A percentile compares a stretch with the other conserved stretches of the same genome.
These are phyloP conservation scores for Drosophila trapezifrons DNA, from an alignment of 1,140 invertebrate species.

Conservation along the genomic window DNA sequence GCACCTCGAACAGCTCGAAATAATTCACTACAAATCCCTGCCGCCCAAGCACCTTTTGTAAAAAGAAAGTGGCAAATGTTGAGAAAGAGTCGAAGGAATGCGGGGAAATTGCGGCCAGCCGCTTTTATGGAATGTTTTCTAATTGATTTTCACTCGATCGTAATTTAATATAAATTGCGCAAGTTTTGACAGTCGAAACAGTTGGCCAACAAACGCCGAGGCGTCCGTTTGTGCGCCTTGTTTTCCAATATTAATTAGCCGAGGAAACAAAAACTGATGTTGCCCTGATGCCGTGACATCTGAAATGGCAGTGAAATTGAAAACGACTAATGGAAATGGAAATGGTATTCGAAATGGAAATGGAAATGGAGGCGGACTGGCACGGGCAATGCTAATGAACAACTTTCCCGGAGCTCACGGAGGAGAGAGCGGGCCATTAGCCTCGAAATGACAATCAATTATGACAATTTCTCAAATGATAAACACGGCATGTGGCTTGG, in stretches of 20 bases:
- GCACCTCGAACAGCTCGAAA: conserved; percentile 48
- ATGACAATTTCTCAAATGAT: conserved; percentile 67
- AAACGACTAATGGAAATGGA: conserved; percentile 34
- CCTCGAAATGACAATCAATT: conserved; percentile 65
- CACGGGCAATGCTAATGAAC: conserved; percentile 18
- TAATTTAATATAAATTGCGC: conserved; percentile 80
- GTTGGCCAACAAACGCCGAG: conserved; percentile 38
- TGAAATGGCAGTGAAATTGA: conserved; percentile 37
- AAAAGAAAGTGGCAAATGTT: conserved; percentile 3
- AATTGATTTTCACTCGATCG: conserved; percentile 73
- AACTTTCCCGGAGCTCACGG: conserved; percentile 30
- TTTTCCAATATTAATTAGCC: conserved; percentile 68
- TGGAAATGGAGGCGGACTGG: neutral
- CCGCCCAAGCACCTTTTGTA: conserved; percentile 23
- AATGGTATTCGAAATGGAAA: conserved; percentile 1
- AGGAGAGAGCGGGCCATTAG: conserved; percentile 25
- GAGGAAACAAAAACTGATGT: conserved; percentile 41
- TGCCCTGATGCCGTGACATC: conserved; percentile 52
- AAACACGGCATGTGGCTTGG: conserved; percentile 50
- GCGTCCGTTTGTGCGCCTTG: conserved; percentile 10
- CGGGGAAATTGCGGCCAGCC: conserved; percentile 59
- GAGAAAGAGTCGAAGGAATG: neutral
- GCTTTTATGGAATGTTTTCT: conserved; percentile 67
- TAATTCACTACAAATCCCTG: conserved; percentile 55
- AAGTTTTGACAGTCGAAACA: conserved; percentile 72